Conservation (phyloP, 2,113 vertebrate species). For the Martes martes region DNA sequence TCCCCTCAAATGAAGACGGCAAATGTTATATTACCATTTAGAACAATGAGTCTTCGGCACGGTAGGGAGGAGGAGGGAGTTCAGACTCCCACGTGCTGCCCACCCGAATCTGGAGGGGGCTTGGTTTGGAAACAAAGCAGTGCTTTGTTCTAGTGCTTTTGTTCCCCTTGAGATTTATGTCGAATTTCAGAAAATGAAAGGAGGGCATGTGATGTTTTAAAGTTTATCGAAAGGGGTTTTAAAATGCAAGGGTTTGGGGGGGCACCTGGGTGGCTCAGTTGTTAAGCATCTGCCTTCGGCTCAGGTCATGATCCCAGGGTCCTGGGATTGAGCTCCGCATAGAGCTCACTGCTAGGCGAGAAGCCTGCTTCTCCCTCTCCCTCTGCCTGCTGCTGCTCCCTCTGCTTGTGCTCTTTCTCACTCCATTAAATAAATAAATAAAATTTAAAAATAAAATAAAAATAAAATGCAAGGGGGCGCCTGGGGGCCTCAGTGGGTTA, state of each 20-base stretch:
- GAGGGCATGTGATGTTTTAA: neutral
- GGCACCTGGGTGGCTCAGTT: too few relatives aligned
- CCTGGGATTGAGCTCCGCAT: too few relatives aligned
- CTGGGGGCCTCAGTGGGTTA: too few relatives aligned
- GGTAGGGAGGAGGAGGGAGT: neutral
- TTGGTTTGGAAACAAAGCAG: constrained; percentile 41
- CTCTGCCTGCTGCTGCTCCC: too few relatives aligned
- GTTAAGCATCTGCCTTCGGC: too few relatives aligned
- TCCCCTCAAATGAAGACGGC: neutral
- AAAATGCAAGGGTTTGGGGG: neutral
- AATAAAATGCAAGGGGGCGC: too few relatives aligned
- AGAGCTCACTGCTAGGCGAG: too few relatives aligned
- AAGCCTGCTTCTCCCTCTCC: too few relatives aligned
- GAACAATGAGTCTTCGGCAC: constrained; percentile 46
- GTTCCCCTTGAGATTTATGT: neutral
- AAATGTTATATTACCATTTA: constrained; percentile 44
- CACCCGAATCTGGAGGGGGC: neutral
- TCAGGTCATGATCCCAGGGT: too few relatives aligned
- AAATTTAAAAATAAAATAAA: too few relatives aligned
- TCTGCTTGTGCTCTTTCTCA: too few relatives aligned
- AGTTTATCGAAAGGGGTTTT: neutral
- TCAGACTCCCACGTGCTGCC: neutral
- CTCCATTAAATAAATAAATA: too few relatives aligned
- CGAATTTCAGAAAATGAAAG: constrained; percentile 35
- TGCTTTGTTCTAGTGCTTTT: constrained; percentile 45